Evolutionary conservation across 2,797 vertebrate species (phyloP).

Genomic region (Pangasius sanitwongsei): DNA sequence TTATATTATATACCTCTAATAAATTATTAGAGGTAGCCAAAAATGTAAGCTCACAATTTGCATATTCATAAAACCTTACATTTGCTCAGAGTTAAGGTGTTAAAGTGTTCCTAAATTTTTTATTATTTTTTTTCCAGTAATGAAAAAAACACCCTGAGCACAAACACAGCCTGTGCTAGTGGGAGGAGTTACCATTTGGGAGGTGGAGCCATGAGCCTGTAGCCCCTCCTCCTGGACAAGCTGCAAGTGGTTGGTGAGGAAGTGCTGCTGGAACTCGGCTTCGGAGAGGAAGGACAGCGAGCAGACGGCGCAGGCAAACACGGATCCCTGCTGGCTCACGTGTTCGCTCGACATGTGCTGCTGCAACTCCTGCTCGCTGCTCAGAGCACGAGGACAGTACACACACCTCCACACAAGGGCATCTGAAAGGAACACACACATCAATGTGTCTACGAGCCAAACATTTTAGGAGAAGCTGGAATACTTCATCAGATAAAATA

Average conservation of each 20-base stretch:
- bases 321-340: slow-evolving; percentile 64
- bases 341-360: slow-evolving; percentile 76
- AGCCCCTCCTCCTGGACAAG: slow-evolving; percentile 56
- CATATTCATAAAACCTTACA: neutral
- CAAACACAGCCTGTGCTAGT: too few relatives aligned
- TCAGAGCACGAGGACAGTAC: slow-evolving; percentile 73
- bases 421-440: slow-evolving; percentile 48
- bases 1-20: too few relatives aligned
- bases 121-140: neutral
- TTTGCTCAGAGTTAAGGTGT: neutral
- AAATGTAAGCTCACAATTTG: neutral
- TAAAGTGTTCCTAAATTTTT: neutral
- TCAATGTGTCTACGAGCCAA: neutral
- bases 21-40: neutral
- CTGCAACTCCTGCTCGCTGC: slow-evolving; percentile 77
- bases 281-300: slow-evolving; percentile 76
- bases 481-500: neutral
- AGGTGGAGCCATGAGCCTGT: slow-evolving; percentile 58
- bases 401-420: slow-evolving; percentile 61
- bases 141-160: neutral
- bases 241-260: slow-evolving; percentile 77
- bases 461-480: neutral
- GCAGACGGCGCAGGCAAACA: slow-evolving; percentile 78
- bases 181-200: slow-evolving; percentile 67
- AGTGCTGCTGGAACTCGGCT: slow-evolving; percentile 78